Percentiles rank a stretch among this genome's conserved stretches.
Evolutionary conservation across 2,797 vertebrate species (phyloP).

Genomic region (Anguilla marmorata): DNA sequence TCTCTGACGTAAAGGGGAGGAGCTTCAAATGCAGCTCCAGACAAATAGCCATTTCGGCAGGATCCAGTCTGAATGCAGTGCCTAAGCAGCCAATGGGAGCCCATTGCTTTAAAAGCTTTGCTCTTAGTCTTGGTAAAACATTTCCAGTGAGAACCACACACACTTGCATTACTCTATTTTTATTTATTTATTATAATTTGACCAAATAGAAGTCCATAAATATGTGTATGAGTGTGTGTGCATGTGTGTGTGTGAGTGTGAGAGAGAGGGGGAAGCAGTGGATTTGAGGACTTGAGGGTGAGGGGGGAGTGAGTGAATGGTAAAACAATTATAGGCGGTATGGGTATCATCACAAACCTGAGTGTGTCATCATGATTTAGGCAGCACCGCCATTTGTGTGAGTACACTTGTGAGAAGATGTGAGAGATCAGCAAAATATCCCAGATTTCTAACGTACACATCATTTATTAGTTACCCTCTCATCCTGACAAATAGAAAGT

Average conservation of each 20-base stretch:
- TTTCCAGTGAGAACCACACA: conserved; percentile 28
- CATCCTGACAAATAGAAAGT: background rate
- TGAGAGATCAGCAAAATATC: background rate
- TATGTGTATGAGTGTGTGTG: background rate
- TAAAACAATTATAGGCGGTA: no score
- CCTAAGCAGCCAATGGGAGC: conserved; percentile 58
- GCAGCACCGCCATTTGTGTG: background rate
- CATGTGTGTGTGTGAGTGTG: background rate
- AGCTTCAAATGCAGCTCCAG: conserved; percentile 38
- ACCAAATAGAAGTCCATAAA: background rate
- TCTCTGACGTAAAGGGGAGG: conserved; percentile 31
- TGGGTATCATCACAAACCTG: background rate
- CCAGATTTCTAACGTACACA: background rate
- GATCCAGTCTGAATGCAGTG: conserved; percentile 59
- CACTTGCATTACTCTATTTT: background rate
- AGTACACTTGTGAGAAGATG: background rate
- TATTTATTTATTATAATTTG: background rate
- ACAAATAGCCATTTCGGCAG: conserved; percentile 55
- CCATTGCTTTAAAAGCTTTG: background rate
- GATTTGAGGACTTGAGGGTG: background rate
- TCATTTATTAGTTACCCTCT: background rate
- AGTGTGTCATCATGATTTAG: background rate
- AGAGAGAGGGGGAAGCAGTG: background rate
- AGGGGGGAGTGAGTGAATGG: no score
- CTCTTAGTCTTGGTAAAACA: conserved; percentile 24